phyloP scores from a whole-genome alignment of 2,113 vertebrate species.

The Tympanuchus pallidicinctus region DNA sequence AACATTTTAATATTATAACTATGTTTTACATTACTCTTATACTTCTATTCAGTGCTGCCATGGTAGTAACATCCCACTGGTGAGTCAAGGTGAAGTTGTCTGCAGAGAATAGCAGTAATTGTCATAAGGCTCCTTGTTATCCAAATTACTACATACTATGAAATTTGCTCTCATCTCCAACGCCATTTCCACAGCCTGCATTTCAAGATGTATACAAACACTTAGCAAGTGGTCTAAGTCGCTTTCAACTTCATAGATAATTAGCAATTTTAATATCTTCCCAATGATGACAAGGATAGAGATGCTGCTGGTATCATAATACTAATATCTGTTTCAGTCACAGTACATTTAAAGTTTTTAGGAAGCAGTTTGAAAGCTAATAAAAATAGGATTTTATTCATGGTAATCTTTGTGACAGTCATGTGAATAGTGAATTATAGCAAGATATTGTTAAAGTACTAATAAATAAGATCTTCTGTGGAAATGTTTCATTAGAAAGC shows the following conservation, averaged over 20 bases:
- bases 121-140: not conserved
- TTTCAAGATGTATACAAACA: not conserved
- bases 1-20: not conserved
- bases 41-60: slow-evolving; percentile 13
- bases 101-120: slow-evolving; percentile 25
- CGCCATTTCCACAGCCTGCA: not conserved
- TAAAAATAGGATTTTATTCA: not conserved
- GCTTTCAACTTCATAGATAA: not conserved
- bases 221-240: not conserved
- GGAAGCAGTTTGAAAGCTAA: not conserved
- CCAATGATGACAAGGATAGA: not conserved
- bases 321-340: not conserved
- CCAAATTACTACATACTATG: not conserved
- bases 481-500: not conserved
- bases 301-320: not conserved
- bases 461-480: not conserved
- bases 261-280: not conserved
- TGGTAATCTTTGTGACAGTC: not conserved
- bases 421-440: not conserved
- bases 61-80: not conserved
- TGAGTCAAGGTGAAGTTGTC: slow-evolving; percentile 45
- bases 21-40: not conserved
- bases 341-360: not conserved
- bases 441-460: not conserved
- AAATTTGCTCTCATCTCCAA: not conserved